These are phyloP conservation scores for Acanthoscelides obtectus DNA, from an alignment of 2,888 invertebrate genomes.

Conservation along the genomic window DNA sequence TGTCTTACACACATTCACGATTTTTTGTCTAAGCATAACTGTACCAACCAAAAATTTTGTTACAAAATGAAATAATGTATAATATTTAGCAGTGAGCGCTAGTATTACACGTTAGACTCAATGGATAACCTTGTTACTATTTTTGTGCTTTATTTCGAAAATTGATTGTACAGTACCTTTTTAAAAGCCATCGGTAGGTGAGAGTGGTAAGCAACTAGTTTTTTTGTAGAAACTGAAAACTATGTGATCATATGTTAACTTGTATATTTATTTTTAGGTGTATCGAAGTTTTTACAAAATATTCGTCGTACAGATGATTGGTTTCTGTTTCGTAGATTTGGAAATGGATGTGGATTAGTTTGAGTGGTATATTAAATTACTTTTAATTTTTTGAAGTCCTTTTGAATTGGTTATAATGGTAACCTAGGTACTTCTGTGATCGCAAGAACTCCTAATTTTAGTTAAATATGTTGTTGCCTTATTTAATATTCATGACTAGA, in stretches of 20 bases:
- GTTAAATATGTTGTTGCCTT: too few relatives aligned
- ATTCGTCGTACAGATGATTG: not conserved
- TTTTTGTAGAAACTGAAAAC: not conserved
- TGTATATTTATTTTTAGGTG: not conserved
- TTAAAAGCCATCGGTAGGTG: constrained; percentile 15
- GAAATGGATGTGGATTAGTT: too few relatives aligned
- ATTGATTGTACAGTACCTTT: constrained; percentile 3
- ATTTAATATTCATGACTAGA: too few relatives aligned
- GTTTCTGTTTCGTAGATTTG: not conserved
- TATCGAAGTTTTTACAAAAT: not conserved
- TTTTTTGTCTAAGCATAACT: not conserved
- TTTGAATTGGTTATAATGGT: too few relatives aligned
- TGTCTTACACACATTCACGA: not conserved
- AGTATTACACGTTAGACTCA: constrained; percentile 8
- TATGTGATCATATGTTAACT: not conserved
- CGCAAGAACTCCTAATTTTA: too few relatives aligned
- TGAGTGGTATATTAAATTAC: too few relatives aligned
- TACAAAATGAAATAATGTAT: constrained; percentile 11
- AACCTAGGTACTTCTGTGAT: too few relatives aligned
- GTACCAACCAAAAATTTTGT: constrained; percentile 7
- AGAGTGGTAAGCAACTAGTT: not conserved
- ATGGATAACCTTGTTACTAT: constrained; percentile 19
- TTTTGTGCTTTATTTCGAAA: constrained; percentile 35
- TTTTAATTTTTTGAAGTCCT: too few relatives aligned
- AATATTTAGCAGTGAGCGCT: constrained; percentile 5